phyloP scores from a whole-genome alignment of 2,797 vertebrate species.

The Anguilla anguilla region DNA sequence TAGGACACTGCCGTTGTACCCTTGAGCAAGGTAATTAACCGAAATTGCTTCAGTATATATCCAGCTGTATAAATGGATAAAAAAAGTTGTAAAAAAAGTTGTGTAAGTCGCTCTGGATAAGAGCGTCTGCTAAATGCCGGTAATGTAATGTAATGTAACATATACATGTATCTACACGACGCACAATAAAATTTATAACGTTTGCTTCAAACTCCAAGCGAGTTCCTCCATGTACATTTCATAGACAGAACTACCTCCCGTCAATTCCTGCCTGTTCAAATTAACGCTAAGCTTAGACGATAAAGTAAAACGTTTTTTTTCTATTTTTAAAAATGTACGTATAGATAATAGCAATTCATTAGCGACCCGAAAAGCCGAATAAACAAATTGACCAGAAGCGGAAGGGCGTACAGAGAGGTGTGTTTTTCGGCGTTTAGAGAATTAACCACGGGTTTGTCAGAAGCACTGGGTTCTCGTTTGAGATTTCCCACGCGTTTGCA shows the following conservation, averaged over 20 bases:
- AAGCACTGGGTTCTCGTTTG: neutral
- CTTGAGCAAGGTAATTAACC: no score
- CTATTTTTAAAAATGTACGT: neutral
- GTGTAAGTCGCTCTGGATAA: no score
- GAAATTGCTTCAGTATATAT: no score
- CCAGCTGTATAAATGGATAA: no score
- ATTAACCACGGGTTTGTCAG: neutral
- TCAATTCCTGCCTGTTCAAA: neutral
- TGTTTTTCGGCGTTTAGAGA: neutral
- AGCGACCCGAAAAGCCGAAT: neutral
- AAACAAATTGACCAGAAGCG: neutral
- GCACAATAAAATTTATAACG: neutral
- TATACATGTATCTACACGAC: neutral
- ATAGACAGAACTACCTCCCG: neutral
- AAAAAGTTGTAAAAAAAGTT: no score
- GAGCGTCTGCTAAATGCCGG: no score
- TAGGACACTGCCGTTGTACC: no score
- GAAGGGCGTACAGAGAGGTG: neutral
- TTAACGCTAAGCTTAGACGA: neutral
- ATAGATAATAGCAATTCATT: neutral
- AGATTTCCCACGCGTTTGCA: neutral
- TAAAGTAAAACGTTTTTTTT: neutral
- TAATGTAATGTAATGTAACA: no score
- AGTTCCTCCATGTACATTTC: neutral
- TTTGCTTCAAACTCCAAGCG: no score